These are phyloP conservation scores for Campylorhamphus procurvoides DNA, from an alignment of 2,113 vertebrate genomes.

Conservation along the genomic window DNA sequence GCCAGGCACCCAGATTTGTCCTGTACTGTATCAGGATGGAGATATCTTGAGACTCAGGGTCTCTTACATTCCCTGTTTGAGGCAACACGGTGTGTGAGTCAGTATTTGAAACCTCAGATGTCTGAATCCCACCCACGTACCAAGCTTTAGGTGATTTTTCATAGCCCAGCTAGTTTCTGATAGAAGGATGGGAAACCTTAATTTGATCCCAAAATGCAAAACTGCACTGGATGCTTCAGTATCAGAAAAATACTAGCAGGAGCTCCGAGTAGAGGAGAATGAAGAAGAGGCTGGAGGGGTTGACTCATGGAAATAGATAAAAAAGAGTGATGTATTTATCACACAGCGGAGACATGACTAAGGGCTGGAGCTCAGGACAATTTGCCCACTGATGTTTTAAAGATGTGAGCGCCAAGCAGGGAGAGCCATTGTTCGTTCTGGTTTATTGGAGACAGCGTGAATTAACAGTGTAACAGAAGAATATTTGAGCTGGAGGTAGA, in stretches of 20 bases:
- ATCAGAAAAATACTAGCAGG: conserved; percentile 17
- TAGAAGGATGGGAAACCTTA: conserved; percentile 9
- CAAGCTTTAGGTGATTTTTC: neutral
- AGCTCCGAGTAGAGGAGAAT: conserved; percentile 21
- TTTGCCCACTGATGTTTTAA: conserved; percentile 38
- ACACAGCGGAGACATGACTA: conserved; percentile 48
- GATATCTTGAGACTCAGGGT: neutral
- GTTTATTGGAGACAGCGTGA: neutral
- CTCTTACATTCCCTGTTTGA: neutral
- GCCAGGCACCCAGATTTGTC: neutral
- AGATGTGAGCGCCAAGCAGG: conserved; percentile 7
- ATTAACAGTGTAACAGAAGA: conserved; percentile 22
- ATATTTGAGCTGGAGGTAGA: conserved; percentile 3
- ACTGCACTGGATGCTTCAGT: neutral
- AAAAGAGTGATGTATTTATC: conserved; percentile 26
- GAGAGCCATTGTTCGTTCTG: conserved; percentile 36
- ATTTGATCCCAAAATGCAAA: conserved; percentile 52
- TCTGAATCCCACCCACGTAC: neutral
- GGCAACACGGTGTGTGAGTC: neutral
- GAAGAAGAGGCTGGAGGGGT: neutral
- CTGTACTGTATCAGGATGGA: neutral
- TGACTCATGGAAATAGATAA: conserved; percentile 49
- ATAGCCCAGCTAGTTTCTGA: conserved; percentile 19
- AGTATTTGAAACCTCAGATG: conserved; percentile 4
- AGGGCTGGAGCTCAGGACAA: conserved; percentile 30